Evolutionary conservation across 2,797 vertebrate genomes (phyloP), one percentile per base, ranked within the genome.

Genomic region (Acanthopagrus latus): DNA sequence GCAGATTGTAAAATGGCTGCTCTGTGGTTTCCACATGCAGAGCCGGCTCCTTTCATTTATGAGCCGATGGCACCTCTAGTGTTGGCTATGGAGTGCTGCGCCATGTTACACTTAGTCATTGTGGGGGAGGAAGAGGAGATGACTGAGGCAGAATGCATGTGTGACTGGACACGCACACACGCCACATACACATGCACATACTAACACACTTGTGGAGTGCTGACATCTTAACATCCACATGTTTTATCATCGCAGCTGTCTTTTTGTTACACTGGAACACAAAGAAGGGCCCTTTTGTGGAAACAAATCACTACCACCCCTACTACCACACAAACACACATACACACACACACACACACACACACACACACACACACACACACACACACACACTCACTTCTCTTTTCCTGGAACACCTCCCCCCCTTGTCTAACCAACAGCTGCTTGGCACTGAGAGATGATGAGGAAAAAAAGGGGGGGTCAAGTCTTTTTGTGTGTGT

Each of bases 1-100:
- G 64, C 80, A 83, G 81, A 91, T 88, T 94, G 92, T 92, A 95
- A 96, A 96, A 96, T 95, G 95, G 95, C 93, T 94, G 93, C 94
- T 91, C 78, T 57, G 76, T 79, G 89, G 71, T 86, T 71, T 88
- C 68, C 87, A 89, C 86, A 87, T 80, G 78, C 76, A 33, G 55
- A 47, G 48, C n/a, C 18, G 1, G 55, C 58, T 55, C 44, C 56
- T 80, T 92, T 92, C 86, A 95, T 95, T 94, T 92, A 76, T 95
- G 81, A 87, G 70, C 85, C 25, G 1, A 92, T 92, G 93, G 92
- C 89, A 78, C 92, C 93, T 83, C 94, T 89, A 43, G 82, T 76
- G 92, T 84, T 10, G 63, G 79, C 60, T 73, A 85, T 69, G 76
- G 29, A 29, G 47, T 58, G 73, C 25, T 85, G 81, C 83, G n/a